Percentiles rank a stretch among this genome's conserved stretches.
phyloP scores from a whole-genome alignment of 1,140 invertebrate species.

The Papilio helenus region DNA sequence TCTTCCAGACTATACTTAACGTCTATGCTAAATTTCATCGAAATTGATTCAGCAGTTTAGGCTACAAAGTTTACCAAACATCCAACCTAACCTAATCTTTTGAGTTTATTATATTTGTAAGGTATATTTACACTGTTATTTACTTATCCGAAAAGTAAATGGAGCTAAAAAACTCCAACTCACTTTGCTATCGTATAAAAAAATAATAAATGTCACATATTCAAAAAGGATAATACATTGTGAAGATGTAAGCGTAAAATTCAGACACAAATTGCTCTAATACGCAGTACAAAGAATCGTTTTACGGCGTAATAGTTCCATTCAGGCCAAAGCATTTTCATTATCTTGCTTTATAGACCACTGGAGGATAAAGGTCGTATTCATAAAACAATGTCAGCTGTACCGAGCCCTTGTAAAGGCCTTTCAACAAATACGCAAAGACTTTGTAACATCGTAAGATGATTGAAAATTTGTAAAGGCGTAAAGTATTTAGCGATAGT shows the following conservation, averaged over 20 bases:
- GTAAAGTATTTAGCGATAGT: background rate
- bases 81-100: no score
- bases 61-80: no score
- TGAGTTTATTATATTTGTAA: no score
- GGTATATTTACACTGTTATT: background rate
- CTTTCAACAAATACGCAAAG: conserved; percentile 10
- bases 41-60: no score
- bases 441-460: conserved; percentile 11
- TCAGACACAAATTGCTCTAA: conserved; percentile 25
- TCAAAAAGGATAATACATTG: conserved; percentile 14
- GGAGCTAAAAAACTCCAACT: background rate
- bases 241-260: conserved; percentile 27
- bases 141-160: background rate
- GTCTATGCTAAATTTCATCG: no score
- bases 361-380: conserved; percentile 22
- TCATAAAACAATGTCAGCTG: conserved; percentile 25
- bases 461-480: background rate
- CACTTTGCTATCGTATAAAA: background rate
- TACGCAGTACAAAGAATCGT: conserved; percentile 18
- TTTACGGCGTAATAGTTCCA: conserved; percentile 28
- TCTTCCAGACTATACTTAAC: no score
- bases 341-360: conserved; percentile 27
- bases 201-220: background rate
- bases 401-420: background rate
- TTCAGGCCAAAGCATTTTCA: conserved; percentile 25